Evolutionary conservation across 2,888 invertebrate genomes (phyloP).

Genomic region (Tupiocoris notatus): DNA sequence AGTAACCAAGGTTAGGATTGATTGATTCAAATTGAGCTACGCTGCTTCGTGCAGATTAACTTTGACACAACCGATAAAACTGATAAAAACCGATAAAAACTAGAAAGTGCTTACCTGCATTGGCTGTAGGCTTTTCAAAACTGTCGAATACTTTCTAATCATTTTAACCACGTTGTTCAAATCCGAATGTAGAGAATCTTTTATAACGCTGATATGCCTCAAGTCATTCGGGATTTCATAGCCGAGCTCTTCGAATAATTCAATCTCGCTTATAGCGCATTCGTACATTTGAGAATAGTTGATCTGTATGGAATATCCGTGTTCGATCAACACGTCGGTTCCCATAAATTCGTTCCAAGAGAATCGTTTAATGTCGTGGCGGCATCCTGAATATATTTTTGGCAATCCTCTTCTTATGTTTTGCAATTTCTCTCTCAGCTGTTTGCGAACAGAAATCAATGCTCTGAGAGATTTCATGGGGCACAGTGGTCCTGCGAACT

Average conservation of each 20-base stretch:
- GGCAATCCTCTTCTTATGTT: background rate
- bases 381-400: constrained; percentile 31
- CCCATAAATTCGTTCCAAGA: constrained; percentile 41
- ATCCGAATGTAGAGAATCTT: constrained; percentile 16
- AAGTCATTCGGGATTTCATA: constrained; percentile 23
- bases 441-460: background rate
- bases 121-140: constrained; percentile 19
- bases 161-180: constrained; percentile 13
- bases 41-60: too few species aligned
- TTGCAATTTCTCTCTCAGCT: background rate
- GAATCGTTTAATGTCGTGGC: constrained; percentile 36
- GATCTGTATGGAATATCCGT: constrained; percentile 29
- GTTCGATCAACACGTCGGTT: constrained; percentile 26
- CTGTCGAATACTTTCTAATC: constrained; percentile 7
- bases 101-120: too few species aligned
- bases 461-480: background rate
- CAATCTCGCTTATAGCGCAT: constrained; percentile 7
- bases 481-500: background rate
- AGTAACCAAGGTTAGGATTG: too few species aligned
- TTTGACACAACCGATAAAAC: too few species aligned
- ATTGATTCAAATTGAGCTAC: too few species aligned
- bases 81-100: too few species aligned
- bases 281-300: constrained; percentile 26
- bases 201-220: constrained; percentile 9
- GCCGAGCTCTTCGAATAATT: constrained; percentile 31